Base-by-base conservation (phyloP, 2,113 vertebrate species). In the Motacilla alba region DNA sequence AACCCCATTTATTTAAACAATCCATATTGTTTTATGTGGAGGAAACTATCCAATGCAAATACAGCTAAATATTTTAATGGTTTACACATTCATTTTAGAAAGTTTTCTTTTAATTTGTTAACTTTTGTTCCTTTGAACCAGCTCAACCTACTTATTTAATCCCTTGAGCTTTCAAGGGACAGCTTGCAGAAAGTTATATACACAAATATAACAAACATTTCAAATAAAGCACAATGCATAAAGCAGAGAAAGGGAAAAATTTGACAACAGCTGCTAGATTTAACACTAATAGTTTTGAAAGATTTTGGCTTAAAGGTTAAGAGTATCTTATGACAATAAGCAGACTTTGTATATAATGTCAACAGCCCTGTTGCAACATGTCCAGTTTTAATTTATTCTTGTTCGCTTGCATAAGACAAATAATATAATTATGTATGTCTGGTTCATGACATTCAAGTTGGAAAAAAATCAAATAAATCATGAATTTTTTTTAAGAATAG, bases 301-400 rank as follows among this genome's bases (percentile, higher is more conserved):
- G 97, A 98, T 98, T 98, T 97, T 98, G 98, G 98, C 98, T 98
- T 96, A 97, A 97, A 98, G 98, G 97, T 98, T 98, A 98, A 98
- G 98, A 98, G 98, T 98, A 98, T 98, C 98, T 98, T 97, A 97
- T 98, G 98, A 98, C 98, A 98, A 98, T 98, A 98, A 98, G 98
- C 98, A 98, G 98, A 97, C 97, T 98, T 98, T 98, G 96, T 98
- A 97, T 97, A 98, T 98, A 98, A 98, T 98, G 98, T 98, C 98
- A 98, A 98, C 98, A 98, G 97, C 97, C 98, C 96, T 95, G 96
- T 98, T 98, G 98, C 98, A 98, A 98, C 97, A 97, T 96, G 98
- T 98, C 97, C 96, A 98, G 95, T 96, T 98, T 98, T 98, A 98
- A 98, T 98, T 98, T 98, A 98, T 98, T 98, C 98, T 97, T 97